Percentiles rank a stretch among this genome's conserved stretches.
These are phyloP conservation scores for Saccopteryx bilineata DNA, from an alignment of 2,113 vertebrate genomes.

Conservation along the genomic window DNA sequence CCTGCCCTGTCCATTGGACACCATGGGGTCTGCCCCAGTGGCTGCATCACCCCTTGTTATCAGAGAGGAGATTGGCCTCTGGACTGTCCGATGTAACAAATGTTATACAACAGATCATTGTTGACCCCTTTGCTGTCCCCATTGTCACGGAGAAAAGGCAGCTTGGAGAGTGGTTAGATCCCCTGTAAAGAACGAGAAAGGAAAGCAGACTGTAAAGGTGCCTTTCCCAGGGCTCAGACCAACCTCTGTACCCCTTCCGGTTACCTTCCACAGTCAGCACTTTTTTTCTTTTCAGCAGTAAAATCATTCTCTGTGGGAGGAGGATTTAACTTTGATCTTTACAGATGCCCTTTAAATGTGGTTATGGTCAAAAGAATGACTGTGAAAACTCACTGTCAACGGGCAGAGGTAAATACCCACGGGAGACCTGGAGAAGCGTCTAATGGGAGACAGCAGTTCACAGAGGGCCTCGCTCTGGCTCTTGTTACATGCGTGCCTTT, in stretches of 20 bases:
- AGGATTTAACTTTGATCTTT: constrained; percentile 87
- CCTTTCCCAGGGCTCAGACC: neutral
- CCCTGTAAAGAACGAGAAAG: constrained; percentile 54
- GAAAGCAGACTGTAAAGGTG: neutral
- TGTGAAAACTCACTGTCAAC: constrained; percentile 72
- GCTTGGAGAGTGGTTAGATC: neutral
- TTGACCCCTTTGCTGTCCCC: neutral
- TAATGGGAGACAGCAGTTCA: neutral
- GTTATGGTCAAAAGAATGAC: constrained; percentile 85
- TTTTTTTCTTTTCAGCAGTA: constrained; percentile 75
- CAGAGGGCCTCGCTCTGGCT: constrained; percentile 5
- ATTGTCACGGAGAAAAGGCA: neutral
- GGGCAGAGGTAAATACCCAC: constrained; percentile 54
- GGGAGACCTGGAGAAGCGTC: constrained; percentile 38
- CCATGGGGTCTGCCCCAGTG: fast-evolving
- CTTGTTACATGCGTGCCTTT: constrained; percentile 4
- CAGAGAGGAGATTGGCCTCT: neutral
- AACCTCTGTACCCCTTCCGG: constrained; percentile 31
- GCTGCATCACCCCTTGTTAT: neutral
- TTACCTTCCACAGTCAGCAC: constrained; percentile 67
- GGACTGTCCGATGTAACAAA: neutral
- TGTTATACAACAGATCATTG: neutral
- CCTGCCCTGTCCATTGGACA: neutral
- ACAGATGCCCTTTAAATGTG: constrained; percentile 86
- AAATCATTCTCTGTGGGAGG: constrained; percentile 83